phyloP scores from a whole-genome alignment of 2,113 vertebrate genomes.

The Pyxicephalus adspersus region DNA sequence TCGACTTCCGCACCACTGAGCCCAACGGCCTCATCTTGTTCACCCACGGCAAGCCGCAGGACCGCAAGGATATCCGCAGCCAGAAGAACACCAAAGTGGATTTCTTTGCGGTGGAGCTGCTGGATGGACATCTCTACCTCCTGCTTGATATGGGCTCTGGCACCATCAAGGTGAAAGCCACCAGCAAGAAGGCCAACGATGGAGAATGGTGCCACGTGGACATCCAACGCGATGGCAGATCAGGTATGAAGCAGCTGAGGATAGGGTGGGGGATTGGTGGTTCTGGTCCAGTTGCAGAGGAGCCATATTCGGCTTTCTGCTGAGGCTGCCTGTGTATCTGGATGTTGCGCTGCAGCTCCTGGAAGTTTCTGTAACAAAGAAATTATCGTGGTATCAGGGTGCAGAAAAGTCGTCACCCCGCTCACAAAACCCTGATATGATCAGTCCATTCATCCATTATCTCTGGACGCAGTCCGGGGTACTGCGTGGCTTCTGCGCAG shows the following conservation, averaged over 20 bases:
- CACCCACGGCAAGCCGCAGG: conserved; percentile 92
- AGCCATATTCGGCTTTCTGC: too few species aligned
- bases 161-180: conserved; percentile 96
- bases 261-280: not conserved
- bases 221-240: conserved; percentile 94
- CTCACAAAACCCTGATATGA: too few species aligned
- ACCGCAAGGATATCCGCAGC: conserved; percentile 84
- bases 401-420: too few species aligned
- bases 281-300: not conserved
- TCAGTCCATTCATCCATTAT: too few species aligned
- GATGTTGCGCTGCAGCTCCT: too few species aligned
- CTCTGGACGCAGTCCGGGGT: too few species aligned
- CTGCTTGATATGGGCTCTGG: conserved; percentile 97
- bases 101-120: conserved; percentile 94
- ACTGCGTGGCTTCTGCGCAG: not conserved
- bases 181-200: conserved; percentile 93
- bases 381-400: too few species aligned
- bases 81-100: conserved; percentile 97
- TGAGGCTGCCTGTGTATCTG: too few species aligned
- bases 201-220: conserved; percentile 97
- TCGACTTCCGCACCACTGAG: conserved; percentile 95
- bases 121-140: conserved; percentile 91
- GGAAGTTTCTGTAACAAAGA: too few species aligned
- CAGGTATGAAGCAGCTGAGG: conserved; percentile 75
- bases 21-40: conserved; percentile 95